Conservation (phyloP, 2,888 invertebrate species). For the Eupithecia subfuscata region DNA sequence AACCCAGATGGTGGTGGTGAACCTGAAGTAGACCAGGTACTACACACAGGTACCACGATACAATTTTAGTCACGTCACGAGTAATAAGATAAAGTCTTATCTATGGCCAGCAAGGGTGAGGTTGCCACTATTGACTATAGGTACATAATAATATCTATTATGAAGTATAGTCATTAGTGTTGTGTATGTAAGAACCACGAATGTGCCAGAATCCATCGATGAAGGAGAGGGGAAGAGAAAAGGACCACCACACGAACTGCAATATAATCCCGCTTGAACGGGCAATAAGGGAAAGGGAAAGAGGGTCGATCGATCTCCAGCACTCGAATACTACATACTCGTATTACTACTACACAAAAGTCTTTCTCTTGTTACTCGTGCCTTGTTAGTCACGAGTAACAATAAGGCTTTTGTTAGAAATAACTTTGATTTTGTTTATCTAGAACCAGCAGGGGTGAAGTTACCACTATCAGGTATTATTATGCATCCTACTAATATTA, state of each 20-base stretch:
- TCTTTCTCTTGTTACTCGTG: too few species aligned
- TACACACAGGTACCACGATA: background rate
- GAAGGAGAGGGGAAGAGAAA: background rate
- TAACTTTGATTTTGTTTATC: background rate
- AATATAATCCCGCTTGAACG: background rate
- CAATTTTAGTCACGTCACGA: background rate
- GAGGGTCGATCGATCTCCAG: background rate
- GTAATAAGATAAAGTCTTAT: background rate
- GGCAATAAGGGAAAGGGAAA: background rate
- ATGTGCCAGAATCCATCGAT: background rate
- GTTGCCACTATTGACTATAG: background rate
- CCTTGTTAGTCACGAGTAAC: too few species aligned
- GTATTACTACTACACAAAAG: too few species aligned
- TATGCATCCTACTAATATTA: background rate
- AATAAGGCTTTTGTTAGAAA: background rate
- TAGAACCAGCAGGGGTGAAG: background rate
- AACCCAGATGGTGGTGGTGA: background rate
- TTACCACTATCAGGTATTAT: background rate
- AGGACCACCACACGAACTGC: background rate
- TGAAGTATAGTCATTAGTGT: background rate
- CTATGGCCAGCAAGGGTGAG: background rate
- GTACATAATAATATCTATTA: background rate
- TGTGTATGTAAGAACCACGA: background rate
- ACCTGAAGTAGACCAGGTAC: background rate
- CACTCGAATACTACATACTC: background rate